These are phyloP conservation scores for Blastomussa wellsi DNA, from an alignment of 92 coral and sea anemone species.

Conservation along the genomic window DNA sequence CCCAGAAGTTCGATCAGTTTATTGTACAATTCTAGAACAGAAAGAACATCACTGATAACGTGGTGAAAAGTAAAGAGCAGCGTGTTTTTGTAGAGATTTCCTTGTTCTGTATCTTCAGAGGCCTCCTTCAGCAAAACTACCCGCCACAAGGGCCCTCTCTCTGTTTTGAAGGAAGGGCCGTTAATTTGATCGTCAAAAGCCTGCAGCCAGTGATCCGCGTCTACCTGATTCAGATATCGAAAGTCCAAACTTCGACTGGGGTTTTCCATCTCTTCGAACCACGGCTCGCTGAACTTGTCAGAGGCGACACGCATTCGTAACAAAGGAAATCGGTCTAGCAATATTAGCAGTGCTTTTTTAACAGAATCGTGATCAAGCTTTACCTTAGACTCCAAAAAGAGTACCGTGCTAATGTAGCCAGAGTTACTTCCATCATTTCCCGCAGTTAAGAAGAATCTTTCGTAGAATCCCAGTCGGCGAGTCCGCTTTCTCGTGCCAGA, in stretches of 20 bases:
- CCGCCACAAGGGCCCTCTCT: conserved; percentile 46
- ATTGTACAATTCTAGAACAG: not conserved
- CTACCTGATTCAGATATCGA: not conserved
- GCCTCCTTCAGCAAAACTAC: conserved; percentile 28
- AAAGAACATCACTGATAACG: not conserved
- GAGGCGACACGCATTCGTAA: conserved; percentile 37
- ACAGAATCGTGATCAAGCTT: conserved; percentile 5
- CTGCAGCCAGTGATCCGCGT: conserved; percentile 23
- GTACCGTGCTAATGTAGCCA: conserved; percentile 4
- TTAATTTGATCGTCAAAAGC: conserved; percentile 32
- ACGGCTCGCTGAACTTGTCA: not conserved
- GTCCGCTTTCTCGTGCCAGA: not conserved
- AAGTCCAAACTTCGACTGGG: not conserved
- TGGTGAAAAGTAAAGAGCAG: conserved; percentile 15
- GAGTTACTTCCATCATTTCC: not conserved
- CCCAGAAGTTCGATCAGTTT: conserved; percentile 2
- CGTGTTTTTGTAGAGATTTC: conserved; percentile 23
- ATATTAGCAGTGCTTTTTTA: not conserved
- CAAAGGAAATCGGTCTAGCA: conserved; percentile 33
- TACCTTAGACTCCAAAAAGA: conserved; percentile 26
- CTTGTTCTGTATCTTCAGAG: not conserved
- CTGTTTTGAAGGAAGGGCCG: conserved; percentile 11
- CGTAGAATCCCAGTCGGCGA: not conserved
- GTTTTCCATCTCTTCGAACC: conserved; percentile 40
- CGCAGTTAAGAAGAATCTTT: not conserved